Percentiles rank a stretch among this genome's conserved stretches.
Evolutionary conservation across 2,113 vertebrate species (phyloP).

Genomic region (Loxodonta africana): DNA sequence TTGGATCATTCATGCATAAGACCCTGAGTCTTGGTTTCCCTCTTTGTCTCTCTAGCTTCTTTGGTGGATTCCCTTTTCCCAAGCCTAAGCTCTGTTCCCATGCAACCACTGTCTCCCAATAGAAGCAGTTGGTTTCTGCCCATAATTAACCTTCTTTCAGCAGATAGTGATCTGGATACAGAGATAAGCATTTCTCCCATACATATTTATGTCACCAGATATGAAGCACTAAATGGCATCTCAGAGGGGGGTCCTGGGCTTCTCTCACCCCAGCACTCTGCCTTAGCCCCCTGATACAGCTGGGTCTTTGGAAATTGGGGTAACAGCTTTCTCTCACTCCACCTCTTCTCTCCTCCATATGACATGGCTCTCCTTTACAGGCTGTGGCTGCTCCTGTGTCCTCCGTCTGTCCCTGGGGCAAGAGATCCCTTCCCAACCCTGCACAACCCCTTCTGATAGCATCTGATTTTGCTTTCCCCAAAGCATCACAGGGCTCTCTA

Average conservation of each 20-base stretch:
- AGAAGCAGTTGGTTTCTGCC: neutral
- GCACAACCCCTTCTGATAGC: neutral
- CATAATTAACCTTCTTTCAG: neutral
- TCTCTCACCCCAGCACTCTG: neutral
- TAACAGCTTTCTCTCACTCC: neutral
- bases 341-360: neutral
- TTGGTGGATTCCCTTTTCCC: neutral
- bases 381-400: neutral
- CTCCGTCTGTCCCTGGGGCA: neutral
- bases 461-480: neutral
- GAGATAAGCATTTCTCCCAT: neutral
- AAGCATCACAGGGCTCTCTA: neutral
- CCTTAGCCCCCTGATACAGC: neutral
- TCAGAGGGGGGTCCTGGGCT: neutral
- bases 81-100: neutral
- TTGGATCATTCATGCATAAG: neutral
- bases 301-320: neutral
- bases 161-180: neutral
- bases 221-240: neutral
- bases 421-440: neutral
- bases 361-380: neutral
- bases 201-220: neutral
- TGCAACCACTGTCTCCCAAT: neutral
- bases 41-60: neutral
- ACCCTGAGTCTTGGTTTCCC: neutral